Evolutionary conservation across 2,888 invertebrate genomes (phyloP).

Genomic region (Ethmia dodecea): DNA sequence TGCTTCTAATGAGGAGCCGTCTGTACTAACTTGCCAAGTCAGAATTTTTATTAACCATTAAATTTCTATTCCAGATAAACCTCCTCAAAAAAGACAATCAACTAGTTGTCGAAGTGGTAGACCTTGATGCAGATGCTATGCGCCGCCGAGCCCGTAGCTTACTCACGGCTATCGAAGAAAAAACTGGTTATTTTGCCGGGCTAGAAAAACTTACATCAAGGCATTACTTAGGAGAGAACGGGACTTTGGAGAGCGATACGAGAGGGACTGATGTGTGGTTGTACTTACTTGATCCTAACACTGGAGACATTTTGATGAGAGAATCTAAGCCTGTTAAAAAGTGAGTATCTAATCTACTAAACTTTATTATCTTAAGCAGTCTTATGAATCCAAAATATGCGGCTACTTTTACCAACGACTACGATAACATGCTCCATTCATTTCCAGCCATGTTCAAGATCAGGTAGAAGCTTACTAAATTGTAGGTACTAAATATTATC

Average conservation of each 20-base stretch:
- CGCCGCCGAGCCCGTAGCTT: conserved; percentile 67
- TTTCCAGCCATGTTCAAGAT: too few species aligned
- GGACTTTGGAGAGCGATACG: conserved; percentile 84
- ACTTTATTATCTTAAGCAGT: too few species aligned
- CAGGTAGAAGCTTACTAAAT: too few species aligned
- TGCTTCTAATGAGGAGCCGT: too few species aligned
- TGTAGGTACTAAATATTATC: too few species aligned
- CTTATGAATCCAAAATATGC: too few species aligned
- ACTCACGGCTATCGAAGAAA: conserved; percentile 81
- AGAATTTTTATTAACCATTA: neutral
- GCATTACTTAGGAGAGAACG: conserved; percentile 84
- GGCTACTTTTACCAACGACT: too few species aligned
- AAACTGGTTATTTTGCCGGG: conserved; percentile 86
- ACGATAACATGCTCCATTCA: too few species aligned
- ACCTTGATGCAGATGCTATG: conserved; percentile 84
- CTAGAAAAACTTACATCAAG: conserved; percentile 90
- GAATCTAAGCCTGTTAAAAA: conserved; percentile 84
- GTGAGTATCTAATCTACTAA: conserved; percentile 52
- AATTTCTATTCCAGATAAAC: conserved; percentile 79
- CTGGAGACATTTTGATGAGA: conserved; percentile 84
- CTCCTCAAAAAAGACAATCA: conserved; percentile 87
- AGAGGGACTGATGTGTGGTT: conserved; percentile 92
- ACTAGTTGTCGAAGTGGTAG: conserved; percentile 86
- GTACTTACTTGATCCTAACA: conserved; percentile 88
- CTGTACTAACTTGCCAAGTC: too few species aligned